Evolutionary conservation across 2,797 vertebrate species (phyloP).

Genomic region (Rhynchotus rufescens): DNA sequence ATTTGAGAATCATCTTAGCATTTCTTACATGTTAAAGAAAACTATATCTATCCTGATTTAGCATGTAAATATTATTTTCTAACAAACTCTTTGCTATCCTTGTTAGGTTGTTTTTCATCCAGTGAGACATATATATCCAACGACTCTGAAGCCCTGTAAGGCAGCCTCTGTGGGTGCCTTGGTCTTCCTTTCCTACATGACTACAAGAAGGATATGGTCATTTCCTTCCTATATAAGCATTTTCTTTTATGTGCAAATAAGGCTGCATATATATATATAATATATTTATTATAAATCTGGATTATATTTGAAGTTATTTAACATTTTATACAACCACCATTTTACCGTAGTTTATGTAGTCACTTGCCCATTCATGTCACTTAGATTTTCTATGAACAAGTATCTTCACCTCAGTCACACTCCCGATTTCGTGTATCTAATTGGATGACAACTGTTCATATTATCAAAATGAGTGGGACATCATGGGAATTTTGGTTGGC

Average conservation of each 20-base stretch:
- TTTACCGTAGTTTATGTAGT: neutral
- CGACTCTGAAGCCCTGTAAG: neutral
- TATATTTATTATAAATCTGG: neutral
- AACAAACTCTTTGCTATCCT: neutral
- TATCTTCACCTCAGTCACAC: neutral
- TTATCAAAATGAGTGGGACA: neutral
- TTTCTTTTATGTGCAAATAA: neutral
- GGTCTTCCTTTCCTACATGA: neutral
- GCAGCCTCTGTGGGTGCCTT: neutral
- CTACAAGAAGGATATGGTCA: neutral
- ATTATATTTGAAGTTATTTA: neutral
- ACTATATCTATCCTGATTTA: neutral
- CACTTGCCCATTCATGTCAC: neutral
- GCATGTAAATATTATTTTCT: neutral
- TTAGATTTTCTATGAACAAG: neutral
- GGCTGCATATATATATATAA: too few species aligned
- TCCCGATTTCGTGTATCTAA: neutral
- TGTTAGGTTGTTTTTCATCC: neutral
- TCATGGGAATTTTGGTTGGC: neutral
- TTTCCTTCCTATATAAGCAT: neutral
- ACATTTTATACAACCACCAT: neutral
- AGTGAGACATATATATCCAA: neutral
- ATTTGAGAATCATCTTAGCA: neutral
- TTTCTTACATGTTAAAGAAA: neutral
- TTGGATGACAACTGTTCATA: neutral